These are phyloP conservation scores for Rhincodon typus DNA, from an alignment of 2,797 vertebrate species.

Conservation along the genomic window DNA sequence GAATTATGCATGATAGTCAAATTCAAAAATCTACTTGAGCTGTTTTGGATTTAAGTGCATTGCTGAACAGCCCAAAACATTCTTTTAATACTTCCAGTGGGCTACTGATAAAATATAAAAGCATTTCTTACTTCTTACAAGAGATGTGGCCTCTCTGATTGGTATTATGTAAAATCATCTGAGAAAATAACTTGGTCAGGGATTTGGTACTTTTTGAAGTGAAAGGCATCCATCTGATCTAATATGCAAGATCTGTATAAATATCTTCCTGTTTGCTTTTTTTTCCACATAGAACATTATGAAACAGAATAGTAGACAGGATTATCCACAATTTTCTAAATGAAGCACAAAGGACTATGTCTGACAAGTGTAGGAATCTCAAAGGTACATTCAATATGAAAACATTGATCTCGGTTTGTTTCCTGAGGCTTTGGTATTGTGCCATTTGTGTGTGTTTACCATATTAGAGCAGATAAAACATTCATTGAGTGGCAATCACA, in stretches of 20 bases:
- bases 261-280: background rate
- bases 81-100: background rate
- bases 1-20: background rate
- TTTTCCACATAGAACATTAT: background rate
- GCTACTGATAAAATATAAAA: background rate
- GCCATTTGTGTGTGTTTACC: background rate
- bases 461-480: background rate
- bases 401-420: background rate
- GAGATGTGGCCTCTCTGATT: background rate
- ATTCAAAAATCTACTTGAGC: background rate
- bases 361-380: background rate
- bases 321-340: background rate
- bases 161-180: background rate
- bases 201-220: background rate
- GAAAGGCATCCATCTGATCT: background rate
- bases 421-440: background rate
- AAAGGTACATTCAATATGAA: background rate
- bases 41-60: background rate
- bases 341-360: background rate
- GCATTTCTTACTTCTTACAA: background rate
- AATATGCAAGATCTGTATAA: background rate
- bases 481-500: background rate
- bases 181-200: background rate
- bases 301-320: background rate
- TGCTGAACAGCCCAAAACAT: background rate